These are phyloP conservation scores for Acrobasis consociella DNA, from an alignment of 2,888 invertebrate genomes.

Conservation along the genomic window DNA sequence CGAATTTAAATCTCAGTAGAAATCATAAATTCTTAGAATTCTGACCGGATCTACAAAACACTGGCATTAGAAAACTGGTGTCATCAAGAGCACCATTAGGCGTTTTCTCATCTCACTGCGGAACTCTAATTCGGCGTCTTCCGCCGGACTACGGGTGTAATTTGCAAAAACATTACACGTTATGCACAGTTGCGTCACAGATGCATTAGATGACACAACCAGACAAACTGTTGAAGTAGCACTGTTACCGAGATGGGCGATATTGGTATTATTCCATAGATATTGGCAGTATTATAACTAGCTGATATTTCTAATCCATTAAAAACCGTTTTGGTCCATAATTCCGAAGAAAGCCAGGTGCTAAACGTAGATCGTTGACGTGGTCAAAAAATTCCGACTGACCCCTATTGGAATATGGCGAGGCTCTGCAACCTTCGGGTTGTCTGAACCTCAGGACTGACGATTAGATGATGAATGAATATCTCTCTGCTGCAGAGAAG, in stretches of 20 bases:
- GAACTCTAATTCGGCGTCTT: constrained; percentile 15
- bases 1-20: neutral
- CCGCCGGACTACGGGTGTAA: neutral
- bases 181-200: neutral
- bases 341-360: too few relatives aligned
- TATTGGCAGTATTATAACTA: too few relatives aligned
- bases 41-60: constrained; percentile 2
- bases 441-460: too few relatives aligned
- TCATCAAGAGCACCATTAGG: constrained; percentile 10
- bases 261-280: neutral
- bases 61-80: constrained; percentile 1
- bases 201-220: constrained; percentile 14
- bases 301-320: too few relatives aligned
- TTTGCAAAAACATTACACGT: constrained; percentile 14
- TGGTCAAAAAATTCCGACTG: too few relatives aligned
- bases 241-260: neutral
- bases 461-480: too few relatives aligned
- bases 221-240: neutral
- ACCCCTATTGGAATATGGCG: too few relatives aligned
- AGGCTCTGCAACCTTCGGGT: too few relatives aligned
- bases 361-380: too few relatives aligned
- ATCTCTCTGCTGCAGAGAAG: too few relatives aligned
- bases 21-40: neutral
- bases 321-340: too few relatives aligned
- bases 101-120: constrained; percentile 4